phyloP scores from a whole-genome alignment of 2,113 vertebrate species.

The Silurus glanis region DNA sequence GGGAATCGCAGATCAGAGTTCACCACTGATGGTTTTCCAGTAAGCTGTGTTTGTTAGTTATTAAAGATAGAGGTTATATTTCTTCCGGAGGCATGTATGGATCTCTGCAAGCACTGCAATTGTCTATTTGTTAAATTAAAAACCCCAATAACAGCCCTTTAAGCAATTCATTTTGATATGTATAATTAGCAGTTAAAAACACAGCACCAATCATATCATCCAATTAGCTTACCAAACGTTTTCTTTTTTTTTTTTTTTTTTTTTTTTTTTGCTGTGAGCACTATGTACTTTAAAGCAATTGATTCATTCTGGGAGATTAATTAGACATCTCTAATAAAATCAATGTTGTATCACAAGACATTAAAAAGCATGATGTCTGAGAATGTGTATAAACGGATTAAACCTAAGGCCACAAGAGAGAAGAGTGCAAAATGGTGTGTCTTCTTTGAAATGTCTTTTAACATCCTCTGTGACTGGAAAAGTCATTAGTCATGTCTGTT shows the following conservation, averaged over 20 bases:
- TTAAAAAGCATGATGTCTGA: slow-evolving; percentile 45
- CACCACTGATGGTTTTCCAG: background rate
- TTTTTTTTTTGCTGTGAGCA: slow-evolving; percentile 44
- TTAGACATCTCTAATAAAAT: slow-evolving; percentile 44
- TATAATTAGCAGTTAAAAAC: slow-evolving; percentile 61
- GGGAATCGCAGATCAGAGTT: slow-evolving; percentile 20
- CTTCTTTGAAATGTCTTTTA: background rate
- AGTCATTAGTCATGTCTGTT: slow-evolving; percentile 18
- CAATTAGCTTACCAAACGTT: slow-evolving; percentile 57
- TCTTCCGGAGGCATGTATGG: slow-evolving; percentile 2
- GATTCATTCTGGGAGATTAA: slow-evolving; percentile 49
- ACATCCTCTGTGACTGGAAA: background rate
- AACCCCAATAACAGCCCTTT: slow-evolving; percentile 2
- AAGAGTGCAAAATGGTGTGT: background rate
- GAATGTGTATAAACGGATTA: slow-evolving; percentile 12
- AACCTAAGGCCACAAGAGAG: background rate
- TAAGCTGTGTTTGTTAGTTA: background rate
- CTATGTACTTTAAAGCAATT: slow-evolving; percentile 48
- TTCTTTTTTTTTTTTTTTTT: slow-evolving; percentile 2
- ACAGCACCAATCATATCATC: slow-evolving; percentile 51
- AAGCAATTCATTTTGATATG: slow-evolving; percentile 24
- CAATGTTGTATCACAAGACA: slow-evolving; percentile 48
- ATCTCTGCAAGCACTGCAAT: slow-evolving; percentile 6
- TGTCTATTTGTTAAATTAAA: slow-evolving; percentile 50
- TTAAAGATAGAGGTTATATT: slow-evolving; percentile 5